Base-by-base conservation (phyloP, 2,888 invertebrate genomes). In the Leucoptera coffeella region DNA sequence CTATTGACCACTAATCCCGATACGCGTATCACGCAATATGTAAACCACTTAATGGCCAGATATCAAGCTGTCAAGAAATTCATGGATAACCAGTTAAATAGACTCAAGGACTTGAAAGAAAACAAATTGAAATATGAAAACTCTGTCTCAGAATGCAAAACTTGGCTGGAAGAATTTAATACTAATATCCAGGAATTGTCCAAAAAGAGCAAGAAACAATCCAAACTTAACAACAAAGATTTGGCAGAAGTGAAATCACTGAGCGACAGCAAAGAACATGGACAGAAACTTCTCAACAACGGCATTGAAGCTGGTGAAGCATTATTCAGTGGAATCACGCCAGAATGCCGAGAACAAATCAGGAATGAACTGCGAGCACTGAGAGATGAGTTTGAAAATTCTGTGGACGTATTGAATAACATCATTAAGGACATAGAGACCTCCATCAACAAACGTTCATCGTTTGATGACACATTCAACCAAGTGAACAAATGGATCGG, bases 401-500 rank as follows among this genome's bases (percentile, higher is more conserved):
- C 92, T 23, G 79, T 87, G 4, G 91, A 89, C 50, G 82, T 85
- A 50, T 80, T 91, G 0, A 91, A 88, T 47, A 80, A 81, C 10
- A 78, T 90, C 2, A 80, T 90, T 36, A 91, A 92, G 50, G 83
- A 85, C 41, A 83, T 92, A 11, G 94, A 95, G 65, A 85, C 84
- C 1, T 84, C 87, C 20, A 77, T 94, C 33, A 85, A 92, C 48
- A 90, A 93, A 41, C 78, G 93, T 53, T 88, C 90, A 3, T 91
- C 92, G 2, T 91, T 95, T 50, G 93, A 94, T 49, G 93, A 94
- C 40, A 91, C 89, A 34, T 85, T 88, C 38, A 82, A 82, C 24
- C 91, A 92, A 73, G 82, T 93, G 5, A 82, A 84, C 37, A 80
- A 83, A 45, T 95, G 94, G 88, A 75, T 95, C 14, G 74, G 76